Base-by-base conservation (phyloP, 2,113 vertebrate species). In the Ascaphus truei region DNA sequence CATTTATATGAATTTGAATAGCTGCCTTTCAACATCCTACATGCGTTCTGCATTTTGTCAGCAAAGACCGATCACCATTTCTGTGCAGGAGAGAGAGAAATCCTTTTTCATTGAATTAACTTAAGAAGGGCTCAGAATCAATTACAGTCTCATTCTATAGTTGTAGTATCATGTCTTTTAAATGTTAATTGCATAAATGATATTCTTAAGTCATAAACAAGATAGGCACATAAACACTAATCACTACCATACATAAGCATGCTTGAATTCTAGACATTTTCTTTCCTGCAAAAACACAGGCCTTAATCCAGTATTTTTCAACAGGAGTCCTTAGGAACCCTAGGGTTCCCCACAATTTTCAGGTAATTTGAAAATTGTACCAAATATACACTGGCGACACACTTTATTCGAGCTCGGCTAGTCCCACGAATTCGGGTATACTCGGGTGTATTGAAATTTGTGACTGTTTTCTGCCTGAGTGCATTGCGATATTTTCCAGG, bases 1-100 rank as follows among this genome's bases (percentile, higher is more conserved):
- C 34, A 71, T 71, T 71, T 71, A 60, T 57, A 71, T 61, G 67
- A 27, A 71, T 60, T 61, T 52, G 23, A 71, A 61, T 71, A 60
- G 45, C 56, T 71, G 57, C 34, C 67, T 41, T 61, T 52, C 57
- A 53, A 57, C 56, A 59, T 33, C 59, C 43, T 61, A 57, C 47
- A 25, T 71, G 36, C 16, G 12, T 51, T 61, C 47, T 20, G 33
- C 55, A 52, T 61, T 71, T 51, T 71, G 67, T 71, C 67, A 71
- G 67, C 67, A 41, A 52, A 61, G 67, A 71, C 45, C 61, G 67
- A 71, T 71, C 34, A 41, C 57, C 26, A 23, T 60, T 27, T 29
- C 67, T 52, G 33, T 34, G 50, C n/a, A 22, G 25, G 33, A n/a
- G 45, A 71, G 26, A 51, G 4, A 22, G 26, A 39, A 60, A 61